Evolutionary conservation across 2,797 vertebrate species (phyloP).

Genomic region (Zenarchopterus dispar): DNA sequence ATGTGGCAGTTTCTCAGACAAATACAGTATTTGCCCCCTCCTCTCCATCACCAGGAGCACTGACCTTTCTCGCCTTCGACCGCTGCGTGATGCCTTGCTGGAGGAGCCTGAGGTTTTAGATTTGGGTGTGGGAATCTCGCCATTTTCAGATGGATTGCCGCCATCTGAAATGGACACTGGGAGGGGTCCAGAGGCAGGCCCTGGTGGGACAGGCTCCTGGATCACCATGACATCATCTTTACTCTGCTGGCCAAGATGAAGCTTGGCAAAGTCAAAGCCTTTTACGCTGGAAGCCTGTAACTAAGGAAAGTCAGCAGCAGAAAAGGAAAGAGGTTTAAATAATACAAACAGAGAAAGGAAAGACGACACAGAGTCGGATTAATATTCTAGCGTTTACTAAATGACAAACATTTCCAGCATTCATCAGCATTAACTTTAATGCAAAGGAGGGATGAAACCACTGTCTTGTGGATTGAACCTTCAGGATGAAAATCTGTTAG

Average conservation of each 20-base stretch:
- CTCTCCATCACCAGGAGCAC: slow-evolving; percentile 1
- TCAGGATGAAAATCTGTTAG: too few relatives aligned
- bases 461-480: neutral
- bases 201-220: slow-evolving; percentile 87
- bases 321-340: slow-evolving; percentile 7
- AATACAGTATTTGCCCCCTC: too few relatives aligned
- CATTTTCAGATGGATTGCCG: slow-evolving; percentile 87
- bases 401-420: neutral
- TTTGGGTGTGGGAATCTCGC: slow-evolving; percentile 89
- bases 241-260: slow-evolving; percentile 96
- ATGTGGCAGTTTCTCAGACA: too few relatives aligned
- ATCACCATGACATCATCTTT: slow-evolving; percentile 96
- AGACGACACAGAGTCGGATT: neutral
- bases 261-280: slow-evolving; percentile 98
- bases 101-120: slow-evolving; percentile 83
- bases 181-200: slow-evolving; percentile 80
- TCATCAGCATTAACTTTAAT: neutral
- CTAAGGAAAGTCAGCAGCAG: slow-evolving; percentile 66
- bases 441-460: neutral
- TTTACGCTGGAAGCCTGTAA: slow-evolving; percentile 90
- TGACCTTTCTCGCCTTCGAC: slow-evolving; percentile 90
- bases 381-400: neutral
- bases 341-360: slow-evolving; percentile 13
- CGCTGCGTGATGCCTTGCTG: slow-evolving; percentile 86
- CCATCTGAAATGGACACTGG: slow-evolving; percentile 87